Conservation (phyloP, 2,797 vertebrate species). For the Alcedo atthis region DNA sequence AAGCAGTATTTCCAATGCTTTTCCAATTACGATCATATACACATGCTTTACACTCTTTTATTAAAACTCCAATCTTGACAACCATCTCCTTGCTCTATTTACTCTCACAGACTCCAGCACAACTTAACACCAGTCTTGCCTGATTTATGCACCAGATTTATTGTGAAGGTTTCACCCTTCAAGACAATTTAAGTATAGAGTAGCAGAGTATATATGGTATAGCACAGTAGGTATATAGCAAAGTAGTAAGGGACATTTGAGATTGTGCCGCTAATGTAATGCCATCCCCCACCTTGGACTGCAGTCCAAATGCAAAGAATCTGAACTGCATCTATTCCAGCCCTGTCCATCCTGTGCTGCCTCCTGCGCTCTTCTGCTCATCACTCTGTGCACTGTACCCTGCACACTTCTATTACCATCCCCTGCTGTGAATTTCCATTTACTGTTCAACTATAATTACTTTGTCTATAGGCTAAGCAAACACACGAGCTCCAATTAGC, state of each 20-base stretch:
- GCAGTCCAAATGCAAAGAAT: background rate
- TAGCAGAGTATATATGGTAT: background rate
- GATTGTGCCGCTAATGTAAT: background rate
- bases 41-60: background rate
- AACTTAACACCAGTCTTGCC: background rate
- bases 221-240: background rate
- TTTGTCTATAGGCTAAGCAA: background rate
- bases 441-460: background rate
- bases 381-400: rapidly evolving
- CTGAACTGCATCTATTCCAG: background rate
- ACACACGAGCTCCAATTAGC: background rate
- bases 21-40: background rate
- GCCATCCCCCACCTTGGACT: background rate
- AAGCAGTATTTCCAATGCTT: background rate
- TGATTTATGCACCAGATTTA: background rate
- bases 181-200: background rate
- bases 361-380: background rate
- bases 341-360: background rate
- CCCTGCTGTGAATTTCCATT: background rate
- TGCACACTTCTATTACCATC: rapidly evolving
- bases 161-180: background rate
- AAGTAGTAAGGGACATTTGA: background rate
- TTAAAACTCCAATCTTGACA: background rate
- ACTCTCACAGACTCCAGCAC: background rate
- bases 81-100: background rate